These are phyloP conservation scores for Ceriagrion tenellum DNA, from an alignment of 2,888 invertebrate species.

Conservation along the genomic window DNA sequence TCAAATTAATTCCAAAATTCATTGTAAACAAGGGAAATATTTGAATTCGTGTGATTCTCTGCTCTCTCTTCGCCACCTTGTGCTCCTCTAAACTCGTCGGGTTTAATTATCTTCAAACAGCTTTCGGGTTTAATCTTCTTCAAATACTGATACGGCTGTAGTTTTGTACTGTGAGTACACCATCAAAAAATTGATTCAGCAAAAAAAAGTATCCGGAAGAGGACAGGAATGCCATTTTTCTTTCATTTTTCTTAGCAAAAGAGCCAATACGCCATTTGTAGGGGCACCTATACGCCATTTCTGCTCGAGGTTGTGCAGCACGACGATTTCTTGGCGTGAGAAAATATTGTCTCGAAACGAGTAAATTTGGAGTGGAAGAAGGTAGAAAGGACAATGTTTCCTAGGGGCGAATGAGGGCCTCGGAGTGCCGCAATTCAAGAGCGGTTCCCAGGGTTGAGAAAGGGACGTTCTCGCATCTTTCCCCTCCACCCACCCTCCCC, in stretches of 20 bases:
- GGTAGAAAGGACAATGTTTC: neutral
- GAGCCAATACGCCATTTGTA: neutral
- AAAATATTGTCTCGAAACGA: neutral
- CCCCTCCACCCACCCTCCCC: neutral
- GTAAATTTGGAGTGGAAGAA: neutral
- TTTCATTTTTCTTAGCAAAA: slow-evolving; percentile 76
- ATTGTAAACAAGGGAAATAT: too few relatives aligned
- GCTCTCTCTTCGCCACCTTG: too few relatives aligned
- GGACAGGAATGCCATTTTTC: too few relatives aligned
- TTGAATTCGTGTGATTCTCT: too few relatives aligned
- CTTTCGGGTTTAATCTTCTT: too few relatives aligned
- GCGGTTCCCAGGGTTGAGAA: neutral
- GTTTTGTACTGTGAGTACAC: too few relatives aligned
- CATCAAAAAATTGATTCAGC: too few relatives aligned
- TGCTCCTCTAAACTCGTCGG: too few relatives aligned
- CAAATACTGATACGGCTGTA: too few relatives aligned
- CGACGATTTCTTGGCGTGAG: neutral
- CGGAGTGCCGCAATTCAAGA: neutral
- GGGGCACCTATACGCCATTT: neutral
- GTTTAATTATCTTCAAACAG: too few relatives aligned
- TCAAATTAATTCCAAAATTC: too few relatives aligned
- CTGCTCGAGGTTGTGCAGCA: neutral
- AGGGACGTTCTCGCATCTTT: neutral
- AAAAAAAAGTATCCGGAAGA: too few relatives aligned
- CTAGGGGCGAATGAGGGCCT: neutral